phyloP scores from a whole-genome alignment of 2,888 invertebrate species.

The Arge pagana region DNA sequence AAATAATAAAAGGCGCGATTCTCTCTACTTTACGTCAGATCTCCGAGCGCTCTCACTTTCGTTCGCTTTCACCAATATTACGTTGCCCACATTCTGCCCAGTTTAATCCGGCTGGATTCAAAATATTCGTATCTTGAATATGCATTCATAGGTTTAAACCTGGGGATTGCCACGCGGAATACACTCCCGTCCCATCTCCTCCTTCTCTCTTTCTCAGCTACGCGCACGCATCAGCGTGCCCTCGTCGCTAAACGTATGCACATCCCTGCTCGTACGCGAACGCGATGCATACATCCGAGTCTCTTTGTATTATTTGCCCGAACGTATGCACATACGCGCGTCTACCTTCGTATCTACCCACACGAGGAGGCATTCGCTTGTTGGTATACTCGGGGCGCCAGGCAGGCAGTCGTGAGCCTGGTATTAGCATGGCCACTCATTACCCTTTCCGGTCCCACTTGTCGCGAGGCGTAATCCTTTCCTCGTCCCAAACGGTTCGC shows the following conservation, averaged over 20 bases:
- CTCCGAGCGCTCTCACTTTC: constrained; percentile 4
- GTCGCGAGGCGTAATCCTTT: constrained; percentile 45
- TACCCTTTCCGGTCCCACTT: constrained; percentile 47
- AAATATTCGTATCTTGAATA: constrained; percentile 55
- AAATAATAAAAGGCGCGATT: constrained; percentile 46
- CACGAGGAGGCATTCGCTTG: constrained; percentile 27
- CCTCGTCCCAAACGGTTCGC: constrained; percentile 34
- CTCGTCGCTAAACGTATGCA: not conserved
- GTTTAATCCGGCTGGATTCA: constrained; percentile 52
- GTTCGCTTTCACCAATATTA: constrained; percentile 12
- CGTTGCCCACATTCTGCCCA: constrained; percentile 20
- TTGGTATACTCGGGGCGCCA: constrained; percentile 16
- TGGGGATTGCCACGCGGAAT: constrained; percentile 28
- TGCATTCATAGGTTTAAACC: constrained; percentile 48
- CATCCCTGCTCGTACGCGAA: not conserved
- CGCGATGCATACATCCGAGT: too few relatives aligned
- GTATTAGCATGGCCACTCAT: constrained; percentile 47
- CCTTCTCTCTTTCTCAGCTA: not conserved
- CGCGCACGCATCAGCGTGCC: not conserved
- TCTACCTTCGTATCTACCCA: constrained; percentile 9
- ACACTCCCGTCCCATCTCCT: not conserved
- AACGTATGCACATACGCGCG: not conserved
- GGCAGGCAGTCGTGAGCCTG: constrained; percentile 19
- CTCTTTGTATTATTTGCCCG: too few relatives aligned
- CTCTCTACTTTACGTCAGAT: constrained; percentile 22